Conservation (phyloP, 1,140 invertebrate genomes). For the Drosophila oshimai region DNA sequence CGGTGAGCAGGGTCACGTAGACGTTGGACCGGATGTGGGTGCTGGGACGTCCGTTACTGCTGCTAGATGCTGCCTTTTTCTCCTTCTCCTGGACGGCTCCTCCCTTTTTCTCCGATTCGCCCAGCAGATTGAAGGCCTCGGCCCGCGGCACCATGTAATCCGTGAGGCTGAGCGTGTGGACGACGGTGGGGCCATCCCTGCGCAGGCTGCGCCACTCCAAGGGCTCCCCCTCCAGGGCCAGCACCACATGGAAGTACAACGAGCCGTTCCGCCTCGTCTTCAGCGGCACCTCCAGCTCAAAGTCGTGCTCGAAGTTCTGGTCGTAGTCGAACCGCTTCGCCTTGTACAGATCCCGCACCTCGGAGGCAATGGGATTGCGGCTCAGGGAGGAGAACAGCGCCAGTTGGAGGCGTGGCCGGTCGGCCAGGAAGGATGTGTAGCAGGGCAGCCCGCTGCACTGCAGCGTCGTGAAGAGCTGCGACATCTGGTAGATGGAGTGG, state of each 20-base stretch:
- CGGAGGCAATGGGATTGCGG: slow-evolving; percentile 82
- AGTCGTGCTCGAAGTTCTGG: slow-evolving; percentile 82
- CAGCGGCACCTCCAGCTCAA: slow-evolving; percentile 86
- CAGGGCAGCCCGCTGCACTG: slow-evolving; percentile 86
- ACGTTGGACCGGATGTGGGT: slow-evolving; percentile 86
- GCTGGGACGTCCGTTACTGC: slow-evolving; percentile 60
- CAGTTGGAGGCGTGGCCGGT: slow-evolving; percentile 85
- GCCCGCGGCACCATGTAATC: slow-evolving; percentile 89
- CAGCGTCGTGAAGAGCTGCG: slow-evolving; percentile 88
- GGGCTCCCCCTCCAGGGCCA: slow-evolving; percentile 84
- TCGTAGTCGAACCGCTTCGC: slow-evolving; percentile 84
- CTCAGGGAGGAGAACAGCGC: slow-evolving; percentile 85
- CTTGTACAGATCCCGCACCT: slow-evolving; percentile 79
- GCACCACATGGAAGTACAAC: slow-evolving; percentile 87
- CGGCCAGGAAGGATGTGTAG: slow-evolving; percentile 85
- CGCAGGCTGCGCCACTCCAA: slow-evolving; percentile 84
- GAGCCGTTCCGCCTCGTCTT: slow-evolving; percentile 91
- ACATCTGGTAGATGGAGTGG: slow-evolving; percentile 89
- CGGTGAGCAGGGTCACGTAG: slow-evolving; percentile 86
- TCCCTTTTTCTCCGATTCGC: slow-evolving; percentile 82
- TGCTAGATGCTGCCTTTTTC: neutral
- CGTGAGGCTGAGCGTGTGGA: slow-evolving; percentile 86
- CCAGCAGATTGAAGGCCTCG: slow-evolving; percentile 89
- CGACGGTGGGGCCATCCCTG: slow-evolving; percentile 84
- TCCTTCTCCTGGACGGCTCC: neutral